Evolutionary conservation across 1,140 invertebrate genomes (phyloP), one percentile per base, ranked within the genome.

Genomic region (Saccostrea echinata): DNA sequence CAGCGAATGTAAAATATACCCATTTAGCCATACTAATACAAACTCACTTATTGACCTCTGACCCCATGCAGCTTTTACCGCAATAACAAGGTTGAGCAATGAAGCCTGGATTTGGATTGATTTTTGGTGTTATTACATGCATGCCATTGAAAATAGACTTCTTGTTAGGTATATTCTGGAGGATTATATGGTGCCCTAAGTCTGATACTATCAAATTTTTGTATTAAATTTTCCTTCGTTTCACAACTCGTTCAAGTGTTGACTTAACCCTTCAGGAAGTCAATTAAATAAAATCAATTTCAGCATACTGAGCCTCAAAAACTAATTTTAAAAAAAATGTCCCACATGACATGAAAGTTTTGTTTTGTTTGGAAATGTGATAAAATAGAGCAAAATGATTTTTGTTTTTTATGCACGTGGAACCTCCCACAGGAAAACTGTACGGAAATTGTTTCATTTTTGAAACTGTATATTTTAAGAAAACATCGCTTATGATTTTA

Each of bases 181-280:
- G 68, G 68, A 76, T 76, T 35, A 33, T 76, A 18, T 30, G 27
- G 68, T 76, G 68, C 68, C 68, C 68, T 33, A 24, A 76, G 68
- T 76, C 68, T 76, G 68, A 76, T 76, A 76, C 27, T 30, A 76
- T 76, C 68, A 76, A 76, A 30, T 76, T 76, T 9, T 30, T 30
- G 27, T 76, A 76, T 76, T 12, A 33, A 76, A 30, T 76, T 76
- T 30, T 76, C 68, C 68, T 33, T 9, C 27, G 24, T 76, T 76
- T 16, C 27, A 76, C 68, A 76, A 76, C 68, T 12, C 27, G 27
- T 76, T 76, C 30, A 76, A 76, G 68, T 76, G 68, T 30, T 76
- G 68, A 76, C 68, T 76, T 76, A 76, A 76, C 68, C 27, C 30
- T 76, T 76, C 68, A 76, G 68, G 68, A 76, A 76, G 27, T 76